Conservation (phyloP, 1,140 invertebrate species). For the Orius insidiosus region DNA sequence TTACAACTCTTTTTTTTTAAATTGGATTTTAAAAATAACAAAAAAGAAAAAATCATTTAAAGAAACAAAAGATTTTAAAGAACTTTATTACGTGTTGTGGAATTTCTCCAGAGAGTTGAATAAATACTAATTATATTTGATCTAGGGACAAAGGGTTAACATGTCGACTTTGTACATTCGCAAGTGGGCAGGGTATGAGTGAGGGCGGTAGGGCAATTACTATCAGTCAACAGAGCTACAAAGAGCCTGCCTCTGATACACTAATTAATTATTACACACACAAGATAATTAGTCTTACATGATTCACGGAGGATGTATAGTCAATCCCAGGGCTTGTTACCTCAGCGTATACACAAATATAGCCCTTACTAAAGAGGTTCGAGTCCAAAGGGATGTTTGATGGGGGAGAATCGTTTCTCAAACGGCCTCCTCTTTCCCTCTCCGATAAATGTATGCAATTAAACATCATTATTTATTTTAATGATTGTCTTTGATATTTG, state of each 20-base stretch:
- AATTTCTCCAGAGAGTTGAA: background rate
- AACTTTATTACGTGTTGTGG: too few relatives aligned
- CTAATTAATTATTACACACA: conserved; percentile 10
- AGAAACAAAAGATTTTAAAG: too few relatives aligned
- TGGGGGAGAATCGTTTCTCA: background rate
- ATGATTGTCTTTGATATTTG: too few relatives aligned
- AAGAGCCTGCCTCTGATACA: conserved; percentile 10
- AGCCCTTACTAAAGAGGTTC: background rate
- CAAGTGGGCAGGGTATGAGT: background rate
- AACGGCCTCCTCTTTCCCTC: conserved; percentile 1
- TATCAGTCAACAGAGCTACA: conserved; percentile 11
- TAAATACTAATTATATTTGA: conserved; percentile 12
- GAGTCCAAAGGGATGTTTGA: conserved; percentile 2
- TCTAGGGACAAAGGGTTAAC: conserved; percentile 10
- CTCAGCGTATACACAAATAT: conserved; percentile 4
- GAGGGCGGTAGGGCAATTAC: conserved; percentile 7
- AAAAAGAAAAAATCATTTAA: too few relatives aligned
- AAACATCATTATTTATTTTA: too few relatives aligned
- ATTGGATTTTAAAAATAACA: too few relatives aligned
- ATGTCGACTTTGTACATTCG: conserved; percentile 10
- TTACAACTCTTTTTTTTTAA: too few relatives aligned
- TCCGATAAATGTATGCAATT: background rate
- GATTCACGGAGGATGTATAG: conserved; percentile 6
- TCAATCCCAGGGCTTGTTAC: conserved; percentile 5
- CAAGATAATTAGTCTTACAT: conserved; percentile 12